Percentiles rank a stretch among this genome's conserved stretches.
Conservation (phyloP, 2,888 invertebrate genomes). For the Eudemis profundana region DNA sequence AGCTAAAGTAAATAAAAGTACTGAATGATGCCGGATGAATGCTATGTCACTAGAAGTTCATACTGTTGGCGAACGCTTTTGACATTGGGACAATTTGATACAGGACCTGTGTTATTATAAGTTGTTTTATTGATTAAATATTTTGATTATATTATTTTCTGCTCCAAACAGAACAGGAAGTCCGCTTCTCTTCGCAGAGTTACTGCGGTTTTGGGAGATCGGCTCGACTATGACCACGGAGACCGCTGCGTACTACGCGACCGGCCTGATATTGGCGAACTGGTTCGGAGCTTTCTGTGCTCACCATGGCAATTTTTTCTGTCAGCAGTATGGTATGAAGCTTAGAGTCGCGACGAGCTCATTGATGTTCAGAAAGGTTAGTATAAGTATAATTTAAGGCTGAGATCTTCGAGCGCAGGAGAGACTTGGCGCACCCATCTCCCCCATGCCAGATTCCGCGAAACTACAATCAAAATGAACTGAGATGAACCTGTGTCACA, state of each 20-base stretch:
- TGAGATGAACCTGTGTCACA: too few relatives aligned
- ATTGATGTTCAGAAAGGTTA: constrained; percentile 90
- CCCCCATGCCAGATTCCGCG: too few relatives aligned
- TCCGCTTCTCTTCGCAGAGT: constrained; percentile 86
- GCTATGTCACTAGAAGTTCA: too few relatives aligned
- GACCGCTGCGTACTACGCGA: constrained; percentile 85
- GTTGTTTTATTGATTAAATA: too few relatives aligned
- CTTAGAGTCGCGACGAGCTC: constrained; percentile 89
- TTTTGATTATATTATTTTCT: neutral
- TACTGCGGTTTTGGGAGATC: constrained; percentile 81
- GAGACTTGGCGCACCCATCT: too few relatives aligned
- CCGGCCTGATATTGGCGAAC: constrained; percentile 74
- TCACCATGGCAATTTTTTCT: constrained; percentile 89
- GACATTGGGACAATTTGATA: too few relatives aligned
- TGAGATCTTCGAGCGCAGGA: too few relatives aligned
- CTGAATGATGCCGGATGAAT: too few relatives aligned
- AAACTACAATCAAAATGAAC: too few relatives aligned
- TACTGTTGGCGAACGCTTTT: too few relatives aligned
- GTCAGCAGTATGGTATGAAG: constrained; percentile 89
- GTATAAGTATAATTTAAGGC: constrained; percentile 1
- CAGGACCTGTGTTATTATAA: too few relatives aligned
- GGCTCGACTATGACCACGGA: constrained; percentile 71
- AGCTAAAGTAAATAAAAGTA: too few relatives aligned
- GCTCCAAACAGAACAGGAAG: constrained; percentile 79
- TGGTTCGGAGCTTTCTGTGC: constrained; percentile 85